A percentile compares a stretch with the other conserved stretches of the same genome.
These are phyloP conservation scores for Odontomachus brunneus DNA, from an alignment of 1,140 invertebrate genomes.

Conservation along the genomic window DNA sequence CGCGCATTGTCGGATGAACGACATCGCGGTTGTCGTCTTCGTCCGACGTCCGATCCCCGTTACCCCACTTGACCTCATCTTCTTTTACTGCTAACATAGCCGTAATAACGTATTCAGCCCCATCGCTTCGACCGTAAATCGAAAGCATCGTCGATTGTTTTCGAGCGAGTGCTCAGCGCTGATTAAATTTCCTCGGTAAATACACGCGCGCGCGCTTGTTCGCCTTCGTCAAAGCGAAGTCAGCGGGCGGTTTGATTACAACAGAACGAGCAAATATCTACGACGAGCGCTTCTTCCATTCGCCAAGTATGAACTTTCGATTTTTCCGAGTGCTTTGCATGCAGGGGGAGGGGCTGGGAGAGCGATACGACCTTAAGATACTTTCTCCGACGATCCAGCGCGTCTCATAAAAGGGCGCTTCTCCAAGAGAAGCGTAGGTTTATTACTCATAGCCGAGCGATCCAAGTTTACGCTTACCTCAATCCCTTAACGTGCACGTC, in stretches of 20 bases:
- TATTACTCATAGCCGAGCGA: slow-evolving; percentile 39
- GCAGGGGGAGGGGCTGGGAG: background rate
- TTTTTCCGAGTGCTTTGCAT: slow-evolving; percentile 35
- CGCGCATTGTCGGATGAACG: slow-evolving; percentile 11
- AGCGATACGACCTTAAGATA: slow-evolving; percentile 28
- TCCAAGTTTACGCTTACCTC: slow-evolving; percentile 51
- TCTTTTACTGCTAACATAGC: slow-evolving; percentile 36
- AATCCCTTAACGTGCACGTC: slow-evolving; percentile 20
- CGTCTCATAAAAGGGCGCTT: slow-evolving; percentile 45
- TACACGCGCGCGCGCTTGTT: slow-evolving; percentile 11
- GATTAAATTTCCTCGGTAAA: slow-evolving; percentile 54
- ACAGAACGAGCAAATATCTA: slow-evolving; percentile 30
- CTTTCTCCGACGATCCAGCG: slow-evolving; percentile 19
- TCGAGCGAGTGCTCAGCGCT: slow-evolving; percentile 40
- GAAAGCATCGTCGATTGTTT: slow-evolving; percentile 51
- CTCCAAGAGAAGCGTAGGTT: slow-evolving; percentile 38
- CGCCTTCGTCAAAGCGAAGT: slow-evolving; percentile 34
- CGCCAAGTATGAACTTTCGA: slow-evolving; percentile 42
- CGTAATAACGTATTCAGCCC: slow-evolving; percentile 42
- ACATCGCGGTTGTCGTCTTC: background rate
- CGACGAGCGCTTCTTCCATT: slow-evolving; percentile 1
- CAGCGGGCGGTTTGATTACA: slow-evolving; percentile 34
- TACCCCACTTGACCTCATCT: slow-evolving; percentile 33
- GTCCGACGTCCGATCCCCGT: background rate
- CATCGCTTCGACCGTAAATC: slow-evolving; percentile 46